phyloP scores from a whole-genome alignment of 2,888 invertebrate species.

The Calephelis perditalis region DNA sequence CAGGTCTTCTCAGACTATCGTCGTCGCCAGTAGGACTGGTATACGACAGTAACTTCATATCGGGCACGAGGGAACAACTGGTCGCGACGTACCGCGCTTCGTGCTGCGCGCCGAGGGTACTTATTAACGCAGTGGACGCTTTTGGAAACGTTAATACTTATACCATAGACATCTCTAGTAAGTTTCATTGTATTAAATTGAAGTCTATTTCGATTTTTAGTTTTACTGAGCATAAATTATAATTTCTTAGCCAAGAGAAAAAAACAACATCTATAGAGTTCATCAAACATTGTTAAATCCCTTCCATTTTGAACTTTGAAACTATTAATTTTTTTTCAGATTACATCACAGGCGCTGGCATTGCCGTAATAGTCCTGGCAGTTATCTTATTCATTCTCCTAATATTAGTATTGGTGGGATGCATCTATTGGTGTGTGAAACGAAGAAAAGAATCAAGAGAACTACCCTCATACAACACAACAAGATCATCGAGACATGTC shows the following conservation, averaged over 20 bases:
- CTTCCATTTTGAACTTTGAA: background rate
- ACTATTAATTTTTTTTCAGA: conserved; percentile 44
- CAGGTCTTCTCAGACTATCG: conserved; percentile 79
- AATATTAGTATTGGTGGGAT: conserved; percentile 69
- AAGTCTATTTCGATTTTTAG: no score
- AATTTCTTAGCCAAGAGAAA: no score
- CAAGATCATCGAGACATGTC: conserved; percentile 44
- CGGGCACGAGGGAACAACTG: conserved; percentile 83
- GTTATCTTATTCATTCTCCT: conserved; percentile 79
- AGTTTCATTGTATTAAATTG: conserved; percentile 29
- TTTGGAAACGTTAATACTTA: conserved; percentile 81
- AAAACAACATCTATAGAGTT: no score
- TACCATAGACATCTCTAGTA: conserved; percentile 77
- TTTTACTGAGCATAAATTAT: no score
- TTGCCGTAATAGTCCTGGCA: conserved; percentile 85
- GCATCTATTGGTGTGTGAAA: conserved; percentile 75
- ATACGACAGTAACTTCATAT: conserved; percentile 79
- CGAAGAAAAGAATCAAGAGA: conserved; percentile 76
- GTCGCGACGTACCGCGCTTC: conserved; percentile 82
- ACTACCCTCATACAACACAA: conserved; percentile 66
- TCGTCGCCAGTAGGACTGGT: conserved; percentile 80
- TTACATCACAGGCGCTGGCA: conserved; percentile 69
- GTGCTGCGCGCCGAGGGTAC: conserved; percentile 84
- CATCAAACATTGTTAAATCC: background rate
- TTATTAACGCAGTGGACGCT: conserved; percentile 83